phyloP scores from a whole-genome alignment of 2,113 vertebrate species.

The Mungos mungo region DNA sequence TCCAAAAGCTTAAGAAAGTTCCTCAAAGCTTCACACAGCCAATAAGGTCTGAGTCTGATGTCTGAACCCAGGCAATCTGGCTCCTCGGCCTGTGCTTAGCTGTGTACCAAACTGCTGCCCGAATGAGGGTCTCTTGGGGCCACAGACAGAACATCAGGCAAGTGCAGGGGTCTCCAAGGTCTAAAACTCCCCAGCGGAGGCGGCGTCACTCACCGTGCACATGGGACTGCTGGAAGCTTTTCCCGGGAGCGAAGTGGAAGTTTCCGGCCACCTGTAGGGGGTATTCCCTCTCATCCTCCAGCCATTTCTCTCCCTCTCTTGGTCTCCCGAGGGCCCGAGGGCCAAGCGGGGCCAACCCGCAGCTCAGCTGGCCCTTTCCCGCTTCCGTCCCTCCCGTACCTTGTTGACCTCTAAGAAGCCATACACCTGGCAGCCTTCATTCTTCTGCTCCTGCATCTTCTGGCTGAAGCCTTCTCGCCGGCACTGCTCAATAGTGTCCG shows the following conservation, averaged over 20 bases:
- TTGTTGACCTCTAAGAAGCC: slow-evolving; percentile 99
- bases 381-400: slow-evolving; percentile 79
- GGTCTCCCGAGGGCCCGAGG: background rate
- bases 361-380: background rate
- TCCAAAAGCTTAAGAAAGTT: background rate
- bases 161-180: background rate
- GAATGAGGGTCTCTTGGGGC: background rate
- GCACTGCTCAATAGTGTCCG: slow-evolving; percentile 97
- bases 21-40: background rate
- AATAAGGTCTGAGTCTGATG: background rate
- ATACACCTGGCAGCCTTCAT: slow-evolving; percentile 97
- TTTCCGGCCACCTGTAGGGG: slow-evolving; percentile 95
- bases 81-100: background rate
- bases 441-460: slow-evolving; percentile 99
- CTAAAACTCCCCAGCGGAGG: accelerated
- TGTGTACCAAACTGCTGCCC: background rate
- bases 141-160: background rate
- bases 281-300: slow-evolving; percentile 56
- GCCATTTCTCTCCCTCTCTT: background rate
- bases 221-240: slow-evolving; percentile 99
- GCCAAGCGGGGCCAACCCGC: background rate
- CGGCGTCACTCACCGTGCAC: slow-evolving; percentile 91
- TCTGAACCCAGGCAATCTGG: background rate
- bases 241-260: slow-evolving; percentile 99
- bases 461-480: slow-evolving; percentile 97